Base-by-base conservation (phyloP, 2,888 invertebrate species). In the Crematogaster levior region DNA sequence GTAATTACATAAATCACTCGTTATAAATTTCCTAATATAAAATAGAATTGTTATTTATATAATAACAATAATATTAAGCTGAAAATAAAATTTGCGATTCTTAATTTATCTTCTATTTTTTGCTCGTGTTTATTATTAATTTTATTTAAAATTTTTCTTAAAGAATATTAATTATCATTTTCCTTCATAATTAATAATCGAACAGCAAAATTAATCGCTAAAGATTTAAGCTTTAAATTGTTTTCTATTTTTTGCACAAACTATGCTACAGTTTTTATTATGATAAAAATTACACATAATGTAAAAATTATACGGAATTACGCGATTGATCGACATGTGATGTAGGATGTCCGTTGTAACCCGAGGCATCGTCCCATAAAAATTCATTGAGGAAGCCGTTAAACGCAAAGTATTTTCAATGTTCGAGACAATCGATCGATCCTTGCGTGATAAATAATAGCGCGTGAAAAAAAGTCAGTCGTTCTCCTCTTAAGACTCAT, bases 361-460 rank as follows among this genome's bases (percentile, higher is more conserved):
- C 56, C 40, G 18, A 43, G 40, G n/a, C 53, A 37, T 40, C 2
- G 34, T 56, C 12, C 51, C 48, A 34, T 40, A 72, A 56, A 56
- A 72, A 43, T 43, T 58, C 0, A 15, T 15, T 34, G 27, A 43
- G 24, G 37, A 70, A 66, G 5, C 18, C 15, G 27, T 43, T 43
- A 66, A 72, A 58, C 15, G 40, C 27, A 30, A 43, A 73, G 15
- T 30, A 18, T 73, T 72, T 48, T 56, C 40, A 30, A 10, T 58
- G 58, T 43, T 58, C 53, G 12, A 37, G 18, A 53, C 53, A 18
- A 18, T 53, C 53, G 30, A 66, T 66, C 46, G 77, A 85, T 88
- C 82, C 30, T 85, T 79, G 58, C 75, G 68, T 70, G 82, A 74
- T 85, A 88, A 83, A 88, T 65, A 73, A 80, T 74, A 58, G 48